phyloP scores from a whole-genome alignment of 2,888 invertebrate genomes.

The Cephalotes varians region DNA sequence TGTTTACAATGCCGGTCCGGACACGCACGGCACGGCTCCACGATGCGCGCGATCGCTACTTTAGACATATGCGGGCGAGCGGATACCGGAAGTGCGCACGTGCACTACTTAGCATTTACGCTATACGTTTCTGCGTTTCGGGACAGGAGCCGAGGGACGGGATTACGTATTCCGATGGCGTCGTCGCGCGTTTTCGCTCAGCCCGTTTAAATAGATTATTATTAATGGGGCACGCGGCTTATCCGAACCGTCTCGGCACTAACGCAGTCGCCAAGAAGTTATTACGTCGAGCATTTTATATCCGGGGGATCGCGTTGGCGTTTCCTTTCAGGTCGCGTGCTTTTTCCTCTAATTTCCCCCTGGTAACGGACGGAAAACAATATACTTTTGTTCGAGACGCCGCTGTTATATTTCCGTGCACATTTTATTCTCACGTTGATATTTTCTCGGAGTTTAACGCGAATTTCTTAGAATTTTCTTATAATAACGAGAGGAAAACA shows the following conservation, averaged over 20 bases:
- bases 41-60: background rate
- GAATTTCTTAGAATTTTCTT: conserved; percentile 4
- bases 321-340: conserved; percentile 19
- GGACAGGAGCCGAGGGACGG: background rate
- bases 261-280: conserved; percentile 24
- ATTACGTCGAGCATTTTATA: conserved; percentile 30
- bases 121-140: conserved; percentile 22
- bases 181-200: conserved; percentile 27
- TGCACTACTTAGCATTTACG: conserved; percentile 39
- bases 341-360: conserved; percentile 31
- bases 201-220: conserved; percentile 48
- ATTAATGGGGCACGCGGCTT: conserved; percentile 26
- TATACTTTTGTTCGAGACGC: conserved; percentile 31
- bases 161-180: conserved; percentile 42
- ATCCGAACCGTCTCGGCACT: background rate
- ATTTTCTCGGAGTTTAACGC: conserved; percentile 27
- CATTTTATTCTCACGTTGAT: conserved; percentile 40
- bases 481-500: background rate
- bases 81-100: conserved; percentile 47
- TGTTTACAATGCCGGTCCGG: conserved; percentile 46
- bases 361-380: conserved; percentile 34
- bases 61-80: conserved; percentile 18
- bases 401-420: conserved; percentile 11
- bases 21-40: background rate
- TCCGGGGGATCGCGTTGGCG: conserved; percentile 15